Evolutionary conservation across 2,888 invertebrate genomes (phyloP).

Genomic region (Acronicta aceris): DNA sequence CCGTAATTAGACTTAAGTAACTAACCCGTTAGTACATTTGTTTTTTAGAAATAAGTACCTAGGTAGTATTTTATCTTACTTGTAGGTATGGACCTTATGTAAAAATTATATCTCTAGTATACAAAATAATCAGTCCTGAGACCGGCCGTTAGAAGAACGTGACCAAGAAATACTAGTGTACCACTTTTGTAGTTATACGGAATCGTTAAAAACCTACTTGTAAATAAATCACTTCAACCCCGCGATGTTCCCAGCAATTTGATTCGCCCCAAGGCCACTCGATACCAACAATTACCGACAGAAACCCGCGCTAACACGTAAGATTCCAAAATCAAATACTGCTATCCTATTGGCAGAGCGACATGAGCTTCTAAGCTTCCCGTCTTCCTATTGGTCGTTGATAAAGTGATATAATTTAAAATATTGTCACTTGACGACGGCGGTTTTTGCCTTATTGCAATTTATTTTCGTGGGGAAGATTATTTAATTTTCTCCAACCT

Average conservation of each 20-base stretch:
- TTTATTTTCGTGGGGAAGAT: constrained; percentile 82
- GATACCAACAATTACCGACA: constrained; percentile 63
- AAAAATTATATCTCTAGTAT: no score
- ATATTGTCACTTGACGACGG: constrained; percentile 82
- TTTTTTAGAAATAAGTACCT: no score
- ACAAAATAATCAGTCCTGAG: no score
- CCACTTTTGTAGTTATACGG: background rate
- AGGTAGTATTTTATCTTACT: no score
- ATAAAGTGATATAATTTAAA: constrained; percentile 85
- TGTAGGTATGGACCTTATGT: no score
- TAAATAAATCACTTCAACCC: constrained; percentile 34
- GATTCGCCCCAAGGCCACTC: constrained; percentile 65
- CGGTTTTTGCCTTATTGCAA: constrained; percentile 83
- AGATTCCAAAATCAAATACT: constrained; percentile 77
- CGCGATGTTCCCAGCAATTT: constrained; percentile 43
- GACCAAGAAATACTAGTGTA: background rate
- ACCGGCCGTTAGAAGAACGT: background rate
- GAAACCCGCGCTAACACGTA: constrained; percentile 67
- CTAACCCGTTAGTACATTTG: no score
- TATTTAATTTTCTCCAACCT: constrained; percentile 81
- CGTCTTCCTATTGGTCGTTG: constrained; percentile 76
- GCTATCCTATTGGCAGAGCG: constrained; percentile 70
- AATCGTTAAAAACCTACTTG: constrained; percentile 9
- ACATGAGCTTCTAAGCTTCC: constrained; percentile 55
- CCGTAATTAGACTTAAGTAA: no score